Evolutionary conservation across 2,113 vertebrate genomes (phyloP).

Genomic region (Chloropsis hardwickii): DNA sequence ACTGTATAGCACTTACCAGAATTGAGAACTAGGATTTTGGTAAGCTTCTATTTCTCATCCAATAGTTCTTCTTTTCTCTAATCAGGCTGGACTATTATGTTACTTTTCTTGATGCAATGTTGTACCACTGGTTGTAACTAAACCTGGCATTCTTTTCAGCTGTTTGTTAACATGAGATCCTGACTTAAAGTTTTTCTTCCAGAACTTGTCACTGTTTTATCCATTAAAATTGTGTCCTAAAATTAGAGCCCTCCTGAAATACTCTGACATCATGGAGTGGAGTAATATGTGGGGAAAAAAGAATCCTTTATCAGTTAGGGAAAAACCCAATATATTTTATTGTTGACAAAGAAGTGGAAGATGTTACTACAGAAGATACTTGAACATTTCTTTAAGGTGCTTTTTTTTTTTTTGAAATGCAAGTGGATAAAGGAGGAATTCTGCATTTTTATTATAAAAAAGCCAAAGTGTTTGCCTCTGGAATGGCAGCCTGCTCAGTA

Average conservation of each 20-base stretch:
- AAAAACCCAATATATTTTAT: background rate
- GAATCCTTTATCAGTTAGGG: background rate
- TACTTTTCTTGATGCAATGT: background rate
- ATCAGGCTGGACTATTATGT: background rate
- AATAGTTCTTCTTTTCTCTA: background rate
- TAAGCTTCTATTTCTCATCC: background rate
- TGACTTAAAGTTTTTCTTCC: background rate
- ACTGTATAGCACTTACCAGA: background rate
- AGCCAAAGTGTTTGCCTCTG: background rate
- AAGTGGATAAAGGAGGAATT: background rate
- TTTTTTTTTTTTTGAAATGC: background rate
- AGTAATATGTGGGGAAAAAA: background rate
- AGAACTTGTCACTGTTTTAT: background rate
- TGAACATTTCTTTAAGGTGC: background rate
- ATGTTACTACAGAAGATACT: background rate
- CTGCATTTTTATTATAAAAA: background rate
- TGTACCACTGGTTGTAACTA: background rate
- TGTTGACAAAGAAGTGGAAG: background rate
- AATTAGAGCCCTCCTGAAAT: background rate
- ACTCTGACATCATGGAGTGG: background rate
- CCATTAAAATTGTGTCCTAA: background rate
- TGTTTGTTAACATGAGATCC: background rate
- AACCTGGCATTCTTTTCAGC: background rate
- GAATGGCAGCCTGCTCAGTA: background rate
- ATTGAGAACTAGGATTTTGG: background rate